A percentile compares a stretch with the other conserved stretches of the same genome.
Conservation (phyloP, 1,140 invertebrate species). For the Drosophila navojoa region DNA sequence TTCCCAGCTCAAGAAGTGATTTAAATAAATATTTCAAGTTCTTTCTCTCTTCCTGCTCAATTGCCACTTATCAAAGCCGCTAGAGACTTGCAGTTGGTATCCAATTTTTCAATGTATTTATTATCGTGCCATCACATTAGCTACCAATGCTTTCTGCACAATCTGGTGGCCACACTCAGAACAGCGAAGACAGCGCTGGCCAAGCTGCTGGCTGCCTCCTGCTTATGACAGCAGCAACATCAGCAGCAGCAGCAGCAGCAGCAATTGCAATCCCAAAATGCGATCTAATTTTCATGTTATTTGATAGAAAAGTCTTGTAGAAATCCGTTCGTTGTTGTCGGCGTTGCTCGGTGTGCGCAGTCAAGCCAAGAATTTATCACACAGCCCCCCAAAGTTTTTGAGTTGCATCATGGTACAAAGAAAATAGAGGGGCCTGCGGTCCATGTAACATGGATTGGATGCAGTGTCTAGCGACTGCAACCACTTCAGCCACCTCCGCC, state of each 20-base stretch:
- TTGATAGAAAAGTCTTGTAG: constrained; percentile 75
- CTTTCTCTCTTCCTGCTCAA: background rate
- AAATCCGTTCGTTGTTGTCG: constrained; percentile 28
- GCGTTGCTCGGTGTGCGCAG: constrained; percentile 35
- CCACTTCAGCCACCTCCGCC: constrained; percentile 22
- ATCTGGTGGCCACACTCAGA: constrained; percentile 20
- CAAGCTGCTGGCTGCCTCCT: constrained; percentile 41
- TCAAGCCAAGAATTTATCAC: constrained; percentile 72
- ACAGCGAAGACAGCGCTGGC: constrained; percentile 11
- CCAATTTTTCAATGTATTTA: constrained; percentile 18
- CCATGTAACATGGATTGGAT: constrained; percentile 43
- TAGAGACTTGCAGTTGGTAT: constrained; percentile 1
- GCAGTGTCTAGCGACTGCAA: constrained; percentile 32
- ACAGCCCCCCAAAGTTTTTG: constrained; percentile 39
- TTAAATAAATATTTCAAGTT: too few relatives aligned
- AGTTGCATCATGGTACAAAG: constrained; percentile 17
- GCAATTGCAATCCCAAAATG: constrained; percentile 36
- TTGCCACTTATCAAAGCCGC: background rate
- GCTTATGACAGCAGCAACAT: constrained; percentile 55
- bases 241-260: constrained; percentile 5
- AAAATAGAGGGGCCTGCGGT: background rate
- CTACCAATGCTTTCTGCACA: constrained; percentile 15
- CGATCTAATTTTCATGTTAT: constrained; percentile 79
- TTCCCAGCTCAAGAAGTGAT: too few relatives aligned
- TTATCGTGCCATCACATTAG: constrained; percentile 24